Evolutionary conservation across 2,888 invertebrate species (phyloP).

Genomic region (Archips xylosteana): DNA sequence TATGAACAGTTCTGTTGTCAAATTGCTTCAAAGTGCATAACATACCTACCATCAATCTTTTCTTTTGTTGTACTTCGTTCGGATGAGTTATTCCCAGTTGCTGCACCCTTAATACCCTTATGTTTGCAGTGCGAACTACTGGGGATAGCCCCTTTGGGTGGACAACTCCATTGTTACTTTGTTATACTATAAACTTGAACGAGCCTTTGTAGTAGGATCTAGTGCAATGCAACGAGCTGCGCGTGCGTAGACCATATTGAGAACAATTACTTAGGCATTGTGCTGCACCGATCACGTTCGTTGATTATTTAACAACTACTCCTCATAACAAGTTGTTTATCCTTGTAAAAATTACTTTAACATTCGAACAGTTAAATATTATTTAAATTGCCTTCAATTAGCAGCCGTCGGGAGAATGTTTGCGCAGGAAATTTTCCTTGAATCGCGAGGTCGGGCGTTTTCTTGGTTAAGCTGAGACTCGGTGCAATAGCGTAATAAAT

Average conservation of each 20-base stretch:
- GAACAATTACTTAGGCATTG: neutral
- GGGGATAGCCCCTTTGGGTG: too few species aligned
- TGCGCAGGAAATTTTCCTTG: slow-evolving; percentile 1
- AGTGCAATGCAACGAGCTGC: neutral
- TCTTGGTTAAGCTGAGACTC: neutral
- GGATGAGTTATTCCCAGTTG: too few species aligned
- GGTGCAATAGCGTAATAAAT: neutral
- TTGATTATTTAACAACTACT: neutral
- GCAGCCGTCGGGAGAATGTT: neutral
- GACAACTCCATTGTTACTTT: too few species aligned
- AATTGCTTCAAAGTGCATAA: too few species aligned
- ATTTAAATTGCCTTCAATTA: slow-evolving; percentile 1
- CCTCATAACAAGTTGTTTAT: neutral
- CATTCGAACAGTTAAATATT: neutral
- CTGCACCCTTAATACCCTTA: too few species aligned
- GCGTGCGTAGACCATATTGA: neutral
- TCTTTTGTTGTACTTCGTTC: too few species aligned
- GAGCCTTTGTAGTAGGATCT: neutral
- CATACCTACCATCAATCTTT: too few species aligned
- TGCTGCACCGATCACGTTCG: neutral
- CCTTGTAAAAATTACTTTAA: slow-evolving; percentile 3
- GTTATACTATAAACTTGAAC: neutral
- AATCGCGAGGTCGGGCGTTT: neutral
- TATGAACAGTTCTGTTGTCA: too few species aligned
- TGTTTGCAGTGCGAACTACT: too few species aligned